Evolutionary conservation across 2,113 vertebrate genomes (phyloP).

Genomic region (Taurulus bubalis): DNA sequence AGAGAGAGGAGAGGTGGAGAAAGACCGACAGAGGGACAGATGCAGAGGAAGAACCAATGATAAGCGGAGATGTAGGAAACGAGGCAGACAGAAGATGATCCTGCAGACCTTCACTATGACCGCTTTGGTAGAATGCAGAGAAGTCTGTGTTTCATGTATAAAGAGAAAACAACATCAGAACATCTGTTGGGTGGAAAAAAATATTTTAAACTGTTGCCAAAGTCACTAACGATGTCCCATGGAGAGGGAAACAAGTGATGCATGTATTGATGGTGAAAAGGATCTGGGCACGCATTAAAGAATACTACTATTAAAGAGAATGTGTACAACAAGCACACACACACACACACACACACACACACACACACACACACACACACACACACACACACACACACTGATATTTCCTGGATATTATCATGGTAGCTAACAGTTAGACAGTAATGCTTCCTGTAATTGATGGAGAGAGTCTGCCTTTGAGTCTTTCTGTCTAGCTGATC

Average conservation of each 20-base stretch:
- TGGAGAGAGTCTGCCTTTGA: constrained; percentile 11
- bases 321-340: not conserved
- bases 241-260: constrained; percentile 4
- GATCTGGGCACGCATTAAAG: not conserved
- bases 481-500: constrained; percentile 14
- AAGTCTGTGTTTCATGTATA: constrained; percentile 16
- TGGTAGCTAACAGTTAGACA: constrained; percentile 11
- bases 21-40: constrained; percentile 50
- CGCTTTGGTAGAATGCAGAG: not conserved
- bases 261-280: not conserved
- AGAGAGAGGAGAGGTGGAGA: constrained; percentile 36
- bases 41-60: constrained; percentile 40
- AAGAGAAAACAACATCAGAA: constrained; percentile 7
- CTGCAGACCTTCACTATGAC: constrained; percentile 15
- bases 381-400: constrained; percentile 16
- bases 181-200: not conserved
- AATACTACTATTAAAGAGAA: not conserved
- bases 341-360: not conserved
- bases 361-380: constrained; percentile 16
- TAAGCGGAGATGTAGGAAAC: constrained; percentile 25
- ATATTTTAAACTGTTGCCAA: not conserved
- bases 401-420: constrained; percentile 13
- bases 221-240: constrained; percentile 4
- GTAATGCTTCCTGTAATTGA: constrained; percentile 41
- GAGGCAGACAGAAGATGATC: constrained; percentile 24